A percentile compares a stretch with the other conserved stretches of the same genome.
phyloP scores from a whole-genome alignment of 1,140 invertebrate genomes.

The Drosophila pectinifera region DNA sequence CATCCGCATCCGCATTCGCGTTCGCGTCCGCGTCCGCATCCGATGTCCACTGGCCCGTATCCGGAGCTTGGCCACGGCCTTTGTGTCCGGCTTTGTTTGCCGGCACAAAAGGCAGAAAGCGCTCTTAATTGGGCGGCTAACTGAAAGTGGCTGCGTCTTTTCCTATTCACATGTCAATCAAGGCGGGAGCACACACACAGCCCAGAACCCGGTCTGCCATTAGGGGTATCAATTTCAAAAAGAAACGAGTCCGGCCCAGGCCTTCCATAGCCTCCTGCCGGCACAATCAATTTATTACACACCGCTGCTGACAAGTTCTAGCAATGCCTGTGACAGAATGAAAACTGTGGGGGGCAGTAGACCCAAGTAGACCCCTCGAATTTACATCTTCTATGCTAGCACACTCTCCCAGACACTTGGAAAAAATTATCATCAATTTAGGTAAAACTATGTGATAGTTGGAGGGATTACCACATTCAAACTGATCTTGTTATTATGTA shows the following conservation, averaged over 20 bases:
- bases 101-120: slow-evolving; percentile 78
- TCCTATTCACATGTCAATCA: slow-evolving; percentile 80
- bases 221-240: slow-evolving; percentile 78
- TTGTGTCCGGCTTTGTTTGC: slow-evolving; percentile 72
- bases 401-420: slow-evolving; percentile 15
- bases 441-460: not conserved
- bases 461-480: not conserved
- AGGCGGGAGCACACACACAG: slow-evolving; percentile 42
- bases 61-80: slow-evolving; percentile 49
- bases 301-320: slow-evolving; percentile 73
- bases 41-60: slow-evolving; percentile 46
- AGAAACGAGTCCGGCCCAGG: slow-evolving; percentile 37
- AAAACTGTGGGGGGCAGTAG: slow-evolving; percentile 1
- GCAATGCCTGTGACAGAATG: slow-evolving; percentile 50
- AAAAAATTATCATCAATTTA: slow-evolving; percentile 2
- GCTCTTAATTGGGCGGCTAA: slow-evolving; percentile 81
- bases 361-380: slow-evolving; percentile 23
- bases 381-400: slow-evolving; percentile 39
- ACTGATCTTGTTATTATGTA: too few relatives aligned
- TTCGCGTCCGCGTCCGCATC: slow-evolving; percentile 13
- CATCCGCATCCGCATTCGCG: slow-evolving; percentile 22
- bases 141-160: slow-evolving; percentile 81
- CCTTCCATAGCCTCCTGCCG: slow-evolving; percentile 49
- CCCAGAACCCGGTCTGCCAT: slow-evolving; percentile 38
- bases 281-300: slow-evolving; percentile 80